phyloP scores from a whole-genome alignment of 2,797 vertebrate species.

The Enteromius anoplus region DNA sequence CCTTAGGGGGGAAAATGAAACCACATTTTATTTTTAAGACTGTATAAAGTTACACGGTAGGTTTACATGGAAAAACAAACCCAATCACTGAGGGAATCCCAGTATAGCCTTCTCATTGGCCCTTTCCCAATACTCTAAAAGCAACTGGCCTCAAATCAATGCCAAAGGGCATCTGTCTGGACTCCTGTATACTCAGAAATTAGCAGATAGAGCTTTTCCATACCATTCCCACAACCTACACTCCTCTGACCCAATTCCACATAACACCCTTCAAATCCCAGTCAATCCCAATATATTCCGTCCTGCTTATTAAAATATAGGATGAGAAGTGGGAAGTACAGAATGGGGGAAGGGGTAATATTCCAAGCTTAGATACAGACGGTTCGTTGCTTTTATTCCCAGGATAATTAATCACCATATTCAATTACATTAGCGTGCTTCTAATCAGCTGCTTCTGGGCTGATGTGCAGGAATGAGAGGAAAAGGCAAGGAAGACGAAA shows the following conservation, averaged over 20 bases:
- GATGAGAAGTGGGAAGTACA: conserved; percentile 15
- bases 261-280: conserved; percentile 43
- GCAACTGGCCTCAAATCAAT: conserved; percentile 2
- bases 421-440: conserved; percentile 51
- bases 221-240: conserved; percentile 22
- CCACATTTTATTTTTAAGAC: not conserved
- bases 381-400: conserved; percentile 45
- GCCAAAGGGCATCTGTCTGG: conserved; percentile 19
- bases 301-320: conserved; percentile 33
- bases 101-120: not conserved
- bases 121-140: not conserved
- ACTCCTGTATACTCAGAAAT: not conserved
- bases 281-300: conserved; percentile 38
- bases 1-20: not conserved
- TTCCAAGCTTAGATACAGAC: not conserved
- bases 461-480: conserved; percentile 55
- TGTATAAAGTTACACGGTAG: not conserved
- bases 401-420: conserved; percentile 50
- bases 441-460: conserved; percentile 54
- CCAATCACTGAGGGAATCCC: not conserved
- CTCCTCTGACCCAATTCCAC: conserved; percentile 49
- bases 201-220: conserved; percentile 27
- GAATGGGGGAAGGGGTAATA: not conserved
- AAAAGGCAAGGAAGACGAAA: conserved; percentile 32
- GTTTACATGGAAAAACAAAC: not conserved